These are phyloP conservation scores for Micrasema longulum DNA, from an alignment of 1,140 invertebrate species.

Conservation along the genomic window DNA sequence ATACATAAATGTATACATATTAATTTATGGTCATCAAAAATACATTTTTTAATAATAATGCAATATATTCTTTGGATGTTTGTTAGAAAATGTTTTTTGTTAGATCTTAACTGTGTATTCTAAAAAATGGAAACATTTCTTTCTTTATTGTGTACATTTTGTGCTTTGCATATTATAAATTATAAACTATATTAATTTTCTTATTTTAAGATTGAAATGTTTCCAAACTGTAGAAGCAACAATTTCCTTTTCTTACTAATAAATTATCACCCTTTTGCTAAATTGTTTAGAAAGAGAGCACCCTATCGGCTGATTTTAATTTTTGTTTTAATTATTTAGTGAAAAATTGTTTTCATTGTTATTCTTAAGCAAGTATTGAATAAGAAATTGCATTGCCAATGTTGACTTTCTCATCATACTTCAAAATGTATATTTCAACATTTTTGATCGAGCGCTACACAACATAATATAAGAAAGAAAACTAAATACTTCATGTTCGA, in stretches of 20 bases:
- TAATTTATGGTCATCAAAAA: constrained; percentile 8
- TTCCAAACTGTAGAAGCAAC: constrained; percentile 48
- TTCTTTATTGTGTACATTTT: constrained; percentile 1
- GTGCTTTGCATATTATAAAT: not conserved
- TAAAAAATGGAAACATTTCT: constrained; percentile 32
- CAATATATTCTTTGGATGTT: no score
- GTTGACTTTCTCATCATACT: constrained; percentile 15
- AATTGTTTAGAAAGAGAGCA: constrained; percentile 55
- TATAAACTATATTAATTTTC: no score
- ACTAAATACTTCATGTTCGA: not conserved
- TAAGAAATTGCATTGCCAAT: constrained; percentile 6
- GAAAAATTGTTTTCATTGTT: constrained; percentile 25
- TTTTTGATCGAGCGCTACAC: constrained; percentile 14
- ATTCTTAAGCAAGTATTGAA: constrained; percentile 32
- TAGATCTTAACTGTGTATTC: constrained; percentile 30
- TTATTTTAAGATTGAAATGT: constrained; percentile 8
- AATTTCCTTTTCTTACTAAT: constrained; percentile 53
- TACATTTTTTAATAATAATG: constrained; percentile 2
- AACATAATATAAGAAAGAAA: not conserved
- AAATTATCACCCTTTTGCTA: constrained; percentile 52
- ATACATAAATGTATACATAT: constrained; percentile 16
- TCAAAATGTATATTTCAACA: constrained; percentile 28
- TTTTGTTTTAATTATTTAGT: constrained; percentile 42
- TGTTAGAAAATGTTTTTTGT: constrained; percentile 19
- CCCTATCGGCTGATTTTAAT: constrained; percentile 54